Percentiles rank a stretch among this genome's conserved stretches.
Conservation (phyloP, 1,140 invertebrate genomes). For the Panonychus citri region DNA sequence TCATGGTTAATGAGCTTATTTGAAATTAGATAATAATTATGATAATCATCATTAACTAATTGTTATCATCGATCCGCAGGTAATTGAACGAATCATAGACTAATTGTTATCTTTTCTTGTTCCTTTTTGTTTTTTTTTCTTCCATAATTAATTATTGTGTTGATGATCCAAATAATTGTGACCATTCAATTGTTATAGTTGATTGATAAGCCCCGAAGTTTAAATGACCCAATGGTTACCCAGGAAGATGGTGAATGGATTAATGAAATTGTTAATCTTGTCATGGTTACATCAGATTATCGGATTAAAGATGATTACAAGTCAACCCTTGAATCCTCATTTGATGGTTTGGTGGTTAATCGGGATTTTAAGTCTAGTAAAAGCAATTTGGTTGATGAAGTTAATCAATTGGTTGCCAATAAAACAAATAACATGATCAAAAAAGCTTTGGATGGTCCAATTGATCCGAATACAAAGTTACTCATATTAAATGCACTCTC, state of each 20-base stretch:
- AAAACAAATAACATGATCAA: slow-evolving; percentile 40
- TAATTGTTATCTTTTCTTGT: too few species aligned
- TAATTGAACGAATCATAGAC: too few species aligned
- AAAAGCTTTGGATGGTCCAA: slow-evolving; percentile 23
- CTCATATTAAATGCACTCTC: slow-evolving; percentile 59
- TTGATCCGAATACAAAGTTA: slow-evolving; percentile 18
- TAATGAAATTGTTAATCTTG: background rate
- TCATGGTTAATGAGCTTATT: too few species aligned
- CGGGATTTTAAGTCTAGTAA: slow-evolving; percentile 12
- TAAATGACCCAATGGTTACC: background rate
- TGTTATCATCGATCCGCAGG: too few species aligned
- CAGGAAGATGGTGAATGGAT: background rate
- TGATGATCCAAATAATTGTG: too few species aligned
- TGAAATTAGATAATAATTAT: too few species aligned
- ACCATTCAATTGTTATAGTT: background rate
- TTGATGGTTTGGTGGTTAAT: background rate
- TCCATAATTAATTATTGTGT: too few species aligned
- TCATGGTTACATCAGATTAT: background rate
- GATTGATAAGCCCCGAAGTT: background rate
- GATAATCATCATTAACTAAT: too few species aligned
- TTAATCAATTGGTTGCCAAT: slow-evolving; percentile 45
- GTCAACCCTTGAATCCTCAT: background rate
- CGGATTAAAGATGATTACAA: background rate
- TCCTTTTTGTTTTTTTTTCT: too few species aligned
- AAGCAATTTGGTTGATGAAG: slow-evolving; percentile 25